Conservation (phyloP, 2,797 vertebrate species). For the Champsocephalus gunnari region DNA sequence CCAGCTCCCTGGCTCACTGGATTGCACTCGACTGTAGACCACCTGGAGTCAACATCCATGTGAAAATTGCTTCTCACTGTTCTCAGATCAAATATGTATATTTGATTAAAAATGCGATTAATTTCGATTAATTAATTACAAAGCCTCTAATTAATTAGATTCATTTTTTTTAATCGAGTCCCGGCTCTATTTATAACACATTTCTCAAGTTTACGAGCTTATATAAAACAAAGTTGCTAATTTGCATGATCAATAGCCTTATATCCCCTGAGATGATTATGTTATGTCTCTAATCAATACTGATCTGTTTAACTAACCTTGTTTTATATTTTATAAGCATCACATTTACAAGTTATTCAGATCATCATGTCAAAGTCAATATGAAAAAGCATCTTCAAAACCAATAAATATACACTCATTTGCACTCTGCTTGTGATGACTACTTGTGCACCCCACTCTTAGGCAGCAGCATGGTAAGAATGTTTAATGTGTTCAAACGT, state of each 20-base stretch:
- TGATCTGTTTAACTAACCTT: neutral
- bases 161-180: too few relatives aligned
- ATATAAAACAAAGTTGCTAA: neutral
- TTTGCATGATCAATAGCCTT: neutral
- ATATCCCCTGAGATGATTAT: neutral
- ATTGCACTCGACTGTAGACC: too few relatives aligned
- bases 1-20: too few relatives aligned
- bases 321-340: constrained; percentile 57
- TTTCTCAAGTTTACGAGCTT: constrained; percentile 10
- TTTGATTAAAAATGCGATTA: too few relatives aligned
- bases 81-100: too few relatives aligned
- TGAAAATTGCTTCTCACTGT: too few relatives aligned
- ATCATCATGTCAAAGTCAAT: constrained; percentile 34
- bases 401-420: constrained; percentile 44
- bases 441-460: constrained; percentile 19
- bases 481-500: constrained; percentile 32
- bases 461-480: constrained; percentile 34
- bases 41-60: too few relatives aligned
- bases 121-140: too few relatives aligned
- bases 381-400: constrained; percentile 54
- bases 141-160: too few relatives aligned
- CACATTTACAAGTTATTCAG: constrained; percentile 52
- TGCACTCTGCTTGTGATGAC: constrained; percentile 24
- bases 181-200: too few relatives aligned
- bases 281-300: neutral